Evolutionary conservation across 2,797 vertebrate species (phyloP).

Genomic region (Ctenochaetus hawaiiensis): DNA sequence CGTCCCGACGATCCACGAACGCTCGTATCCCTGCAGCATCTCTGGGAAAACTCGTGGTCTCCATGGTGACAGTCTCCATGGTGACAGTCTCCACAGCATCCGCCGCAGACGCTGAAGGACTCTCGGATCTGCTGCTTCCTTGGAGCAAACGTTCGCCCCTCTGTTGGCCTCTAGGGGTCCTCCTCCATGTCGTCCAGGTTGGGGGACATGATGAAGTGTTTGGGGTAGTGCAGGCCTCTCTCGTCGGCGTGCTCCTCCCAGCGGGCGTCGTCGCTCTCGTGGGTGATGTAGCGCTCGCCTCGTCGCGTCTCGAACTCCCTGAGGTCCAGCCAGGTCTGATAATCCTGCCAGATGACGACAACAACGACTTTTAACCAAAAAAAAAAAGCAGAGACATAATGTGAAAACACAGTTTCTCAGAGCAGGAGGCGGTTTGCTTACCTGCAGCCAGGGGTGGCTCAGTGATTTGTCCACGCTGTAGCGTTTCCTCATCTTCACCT

Average conservation of each 20-base stretch:
- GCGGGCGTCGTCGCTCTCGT: constrained; percentile 97
- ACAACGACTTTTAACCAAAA: no score
- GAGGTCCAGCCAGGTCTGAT: constrained; percentile 98
- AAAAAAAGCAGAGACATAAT: no score
- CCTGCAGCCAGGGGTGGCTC: constrained; percentile 98
- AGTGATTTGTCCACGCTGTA: constrained; percentile 99
- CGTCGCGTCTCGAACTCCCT: constrained; percentile 97
- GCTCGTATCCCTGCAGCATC: no score
- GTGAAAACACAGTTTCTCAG: no score
- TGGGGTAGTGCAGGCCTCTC: constrained; percentile 92
- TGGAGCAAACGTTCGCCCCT: constrained; percentile 48
- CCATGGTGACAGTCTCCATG: constrained; percentile 11
- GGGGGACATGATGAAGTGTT: constrained; percentile 99
- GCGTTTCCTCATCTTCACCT: constrained; percentile 99
- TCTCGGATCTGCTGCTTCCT: constrained; percentile 41
- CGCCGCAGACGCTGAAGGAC: constrained; percentile 25
- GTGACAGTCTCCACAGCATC: not conserved
- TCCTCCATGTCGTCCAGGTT: constrained; percentile 99
- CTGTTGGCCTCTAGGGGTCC: constrained; percentile 88
- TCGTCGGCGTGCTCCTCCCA: constrained; percentile 96
- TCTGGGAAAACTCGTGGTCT: not conserved
- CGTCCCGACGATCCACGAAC: not conserved
- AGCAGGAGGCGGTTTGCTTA: constrained; percentile 62
- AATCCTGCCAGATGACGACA: constrained; percentile 86
- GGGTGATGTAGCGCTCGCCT: constrained; percentile 98